phyloP scores from a whole-genome alignment of 2,797 vertebrate genomes.

The Takifugu ocellatus region DNA sequence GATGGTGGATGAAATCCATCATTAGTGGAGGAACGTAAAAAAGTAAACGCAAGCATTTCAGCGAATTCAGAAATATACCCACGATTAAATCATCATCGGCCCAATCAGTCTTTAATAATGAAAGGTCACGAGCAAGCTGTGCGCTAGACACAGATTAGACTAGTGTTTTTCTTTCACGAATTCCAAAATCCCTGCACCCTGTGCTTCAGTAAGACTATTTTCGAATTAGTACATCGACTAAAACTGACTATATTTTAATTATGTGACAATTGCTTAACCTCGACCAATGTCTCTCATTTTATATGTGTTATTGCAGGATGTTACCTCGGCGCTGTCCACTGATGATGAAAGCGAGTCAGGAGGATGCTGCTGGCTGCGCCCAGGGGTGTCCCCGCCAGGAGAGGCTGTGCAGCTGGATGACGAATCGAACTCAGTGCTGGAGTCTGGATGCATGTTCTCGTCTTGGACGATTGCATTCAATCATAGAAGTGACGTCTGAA shows the following conservation, averaged over 20 bases:
- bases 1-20: conserved; percentile 21
- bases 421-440: conserved; percentile 82
- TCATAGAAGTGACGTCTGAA: conserved; percentile 5
- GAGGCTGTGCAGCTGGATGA: conserved; percentile 90
- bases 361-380: conserved; percentile 82
- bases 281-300: background rate
- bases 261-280: too few relatives aligned
- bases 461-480: conserved; percentile 38
- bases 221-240: too few relatives aligned
- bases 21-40: background rate
- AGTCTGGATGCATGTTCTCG: conserved; percentile 82
- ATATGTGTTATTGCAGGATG: background rate
- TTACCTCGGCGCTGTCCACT: conserved; percentile 83
- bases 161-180: too few relatives aligned
- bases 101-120: conserved; percentile 11
- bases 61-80: conserved; percentile 9
- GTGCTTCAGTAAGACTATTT: too few relatives aligned
- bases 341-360: conserved; percentile 86
- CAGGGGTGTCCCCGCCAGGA: conserved; percentile 85
- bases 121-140: conserved; percentile 49
- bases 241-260: too few relatives aligned
- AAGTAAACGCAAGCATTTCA: conserved; percentile 1
- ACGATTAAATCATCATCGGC: too few relatives aligned
- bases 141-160: background rate
- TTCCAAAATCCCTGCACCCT: too few relatives aligned